A percentile compares a stretch with the other conserved stretches of the same genome.
Evolutionary conservation across 2,113 vertebrate species (phyloP).

Genomic region (Malaclemys terrapin): DNA sequence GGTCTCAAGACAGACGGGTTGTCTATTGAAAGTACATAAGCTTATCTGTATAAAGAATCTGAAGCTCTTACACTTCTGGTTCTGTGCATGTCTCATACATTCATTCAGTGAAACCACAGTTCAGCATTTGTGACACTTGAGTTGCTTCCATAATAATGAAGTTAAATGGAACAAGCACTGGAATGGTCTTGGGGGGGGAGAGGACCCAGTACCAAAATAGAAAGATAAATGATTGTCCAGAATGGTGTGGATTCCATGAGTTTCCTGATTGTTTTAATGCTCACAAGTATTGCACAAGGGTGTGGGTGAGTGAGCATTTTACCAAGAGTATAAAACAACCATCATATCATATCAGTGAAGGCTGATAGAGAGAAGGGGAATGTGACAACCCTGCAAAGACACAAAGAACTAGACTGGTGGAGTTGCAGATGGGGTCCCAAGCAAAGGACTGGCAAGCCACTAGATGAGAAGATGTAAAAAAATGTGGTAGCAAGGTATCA

Average conservation of each 20-base stretch:
- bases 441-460: neutral
- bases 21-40: neutral
- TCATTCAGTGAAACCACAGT: neutral
- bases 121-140: neutral
- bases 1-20: neutral
- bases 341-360: neutral
- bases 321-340: neutral
- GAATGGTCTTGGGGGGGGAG: neutral
- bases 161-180: neutral
- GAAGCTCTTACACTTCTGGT: rapidly evolving
- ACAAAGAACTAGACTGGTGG: rapidly evolving
- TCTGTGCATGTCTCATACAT: rapidly evolving
- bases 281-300: neutral
- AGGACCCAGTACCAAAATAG: rapidly evolving
- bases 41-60: neutral
- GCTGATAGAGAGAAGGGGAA: neutral
- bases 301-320: neutral
- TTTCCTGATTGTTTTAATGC: neutral
- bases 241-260: rapidly evolving
- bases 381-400: neutral
- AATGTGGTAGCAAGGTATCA: neutral
- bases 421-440: neutral
- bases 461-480: neutral
- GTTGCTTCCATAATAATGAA: neutral
- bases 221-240: neutral